These are phyloP conservation scores for Myanophis thanlyinensis DNA, from an alignment of 2,113 vertebrate genomes.

Conservation along the genomic window DNA sequence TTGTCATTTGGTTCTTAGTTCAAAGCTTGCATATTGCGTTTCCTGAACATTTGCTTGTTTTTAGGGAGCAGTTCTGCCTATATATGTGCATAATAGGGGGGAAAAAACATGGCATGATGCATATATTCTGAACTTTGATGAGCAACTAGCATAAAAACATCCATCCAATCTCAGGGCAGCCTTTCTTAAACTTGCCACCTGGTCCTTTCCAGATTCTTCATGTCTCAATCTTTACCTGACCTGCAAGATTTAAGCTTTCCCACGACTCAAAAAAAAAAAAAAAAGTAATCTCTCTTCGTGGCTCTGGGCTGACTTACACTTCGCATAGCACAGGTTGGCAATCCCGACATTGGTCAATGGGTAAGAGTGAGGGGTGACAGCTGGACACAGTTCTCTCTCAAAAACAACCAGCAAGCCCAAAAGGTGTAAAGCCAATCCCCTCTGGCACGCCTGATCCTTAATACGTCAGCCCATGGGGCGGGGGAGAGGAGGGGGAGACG, in stretches of 20 bases:
- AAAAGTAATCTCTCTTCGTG: not conserved
- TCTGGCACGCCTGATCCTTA: not conserved
- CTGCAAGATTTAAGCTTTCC: not conserved
- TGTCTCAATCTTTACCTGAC: not conserved
- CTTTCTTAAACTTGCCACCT: not conserved
- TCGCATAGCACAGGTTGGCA: not conserved
- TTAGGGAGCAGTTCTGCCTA: not conserved
- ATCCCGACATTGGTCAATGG: not conserved
- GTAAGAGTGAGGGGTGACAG: not conserved
- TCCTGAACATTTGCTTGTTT: not conserved
- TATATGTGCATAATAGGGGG: not conserved
- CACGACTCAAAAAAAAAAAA: not conserved
- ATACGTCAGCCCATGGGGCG: no score
- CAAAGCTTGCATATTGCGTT: not conserved
- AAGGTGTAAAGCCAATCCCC: not conserved
- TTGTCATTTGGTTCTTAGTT: not conserved
- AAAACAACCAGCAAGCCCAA: not conserved
- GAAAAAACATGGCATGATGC: not conserved
- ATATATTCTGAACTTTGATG: not conserved
- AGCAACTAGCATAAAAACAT: not conserved
- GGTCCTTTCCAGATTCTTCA: not conserved
- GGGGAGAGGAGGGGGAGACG: no score
- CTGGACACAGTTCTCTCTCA: not conserved
- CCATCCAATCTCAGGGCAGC: not conserved
- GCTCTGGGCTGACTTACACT: no score